Evolutionary conservation across 2,113 vertebrate genomes (phyloP).

Genomic region (Neolamprologus sp.): DNA sequence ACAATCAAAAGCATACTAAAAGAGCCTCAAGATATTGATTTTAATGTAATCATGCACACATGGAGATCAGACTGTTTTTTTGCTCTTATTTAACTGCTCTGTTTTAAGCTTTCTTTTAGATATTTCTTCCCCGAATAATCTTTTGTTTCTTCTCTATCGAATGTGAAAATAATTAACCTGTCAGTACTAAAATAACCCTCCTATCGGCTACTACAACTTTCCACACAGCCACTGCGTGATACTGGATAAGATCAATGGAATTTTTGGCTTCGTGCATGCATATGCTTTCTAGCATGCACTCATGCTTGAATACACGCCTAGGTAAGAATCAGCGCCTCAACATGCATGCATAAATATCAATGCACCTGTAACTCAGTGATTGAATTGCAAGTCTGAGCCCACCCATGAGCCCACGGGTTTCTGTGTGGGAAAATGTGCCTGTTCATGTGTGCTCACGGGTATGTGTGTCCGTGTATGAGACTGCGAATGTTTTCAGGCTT

Average conservation of each 20-base stretch:
- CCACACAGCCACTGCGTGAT: background rate
- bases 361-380: constrained; percentile 27
- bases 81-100: rapidly evolving
- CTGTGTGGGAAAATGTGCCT: background rate
- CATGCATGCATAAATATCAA: background rate
- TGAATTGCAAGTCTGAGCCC: background rate
- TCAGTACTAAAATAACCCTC: background rate
- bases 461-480: background rate
- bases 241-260: constrained; percentile 9
- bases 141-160: background rate
- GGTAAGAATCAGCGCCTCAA: constrained; percentile 27
- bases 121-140: background rate
- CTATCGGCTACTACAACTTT: background rate
- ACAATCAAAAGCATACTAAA: background rate
- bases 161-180: background rate
- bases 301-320: constrained; percentile 30
- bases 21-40: background rate
- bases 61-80: background rate
- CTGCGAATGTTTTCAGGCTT: background rate
- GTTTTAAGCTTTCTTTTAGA: background rate
- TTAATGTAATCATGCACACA: background rate
- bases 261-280: background rate
- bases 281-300: constrained; percentile 1
- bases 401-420: background rate
- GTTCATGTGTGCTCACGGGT: background rate